Evolutionary conservation across 2,888 invertebrate genomes (phyloP).

Genomic region (Operophtera brumata): DNA sequence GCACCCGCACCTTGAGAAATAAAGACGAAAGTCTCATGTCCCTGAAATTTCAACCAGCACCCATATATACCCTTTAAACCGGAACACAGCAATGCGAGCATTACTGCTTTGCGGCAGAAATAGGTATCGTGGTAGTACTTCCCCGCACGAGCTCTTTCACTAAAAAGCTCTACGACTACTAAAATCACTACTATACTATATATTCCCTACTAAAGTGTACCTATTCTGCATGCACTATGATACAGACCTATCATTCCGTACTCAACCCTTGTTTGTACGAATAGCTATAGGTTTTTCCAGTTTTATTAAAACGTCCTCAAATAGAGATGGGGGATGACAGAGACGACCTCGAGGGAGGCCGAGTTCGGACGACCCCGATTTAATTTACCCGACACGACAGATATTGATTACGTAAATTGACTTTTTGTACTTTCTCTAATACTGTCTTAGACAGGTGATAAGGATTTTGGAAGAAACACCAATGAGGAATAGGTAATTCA

Average conservation of each 20-base stretch:
- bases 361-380: conserved; percentile 31
- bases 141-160: too few relatives aligned
- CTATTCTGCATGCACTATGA: neutral
- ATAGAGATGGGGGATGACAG: conserved; percentile 40
- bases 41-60: too few relatives aligned
- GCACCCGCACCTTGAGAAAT: too few relatives aligned
- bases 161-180: neutral
- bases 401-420: conserved; percentile 44
- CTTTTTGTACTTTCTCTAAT: conserved; percentile 32
- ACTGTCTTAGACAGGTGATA: neutral
- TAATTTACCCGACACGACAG: conserved; percentile 46
- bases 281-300: conserved; percentile 52
- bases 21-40: too few relatives aligned
- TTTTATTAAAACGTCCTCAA: conserved; percentile 52
- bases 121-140: too few relatives aligned
- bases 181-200: too few relatives aligned
- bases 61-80: too few relatives aligned
- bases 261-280: conserved; percentile 10
- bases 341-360: conserved; percentile 35
- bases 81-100: too few relatives aligned
- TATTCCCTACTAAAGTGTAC: too few relatives aligned
- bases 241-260: neutral
- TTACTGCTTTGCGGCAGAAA: too few relatives aligned
- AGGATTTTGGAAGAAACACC: neutral
- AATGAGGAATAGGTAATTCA: neutral